Base-by-base conservation (phyloP, 1,140 invertebrate genomes). In the Neodiprion fabricii region DNA sequence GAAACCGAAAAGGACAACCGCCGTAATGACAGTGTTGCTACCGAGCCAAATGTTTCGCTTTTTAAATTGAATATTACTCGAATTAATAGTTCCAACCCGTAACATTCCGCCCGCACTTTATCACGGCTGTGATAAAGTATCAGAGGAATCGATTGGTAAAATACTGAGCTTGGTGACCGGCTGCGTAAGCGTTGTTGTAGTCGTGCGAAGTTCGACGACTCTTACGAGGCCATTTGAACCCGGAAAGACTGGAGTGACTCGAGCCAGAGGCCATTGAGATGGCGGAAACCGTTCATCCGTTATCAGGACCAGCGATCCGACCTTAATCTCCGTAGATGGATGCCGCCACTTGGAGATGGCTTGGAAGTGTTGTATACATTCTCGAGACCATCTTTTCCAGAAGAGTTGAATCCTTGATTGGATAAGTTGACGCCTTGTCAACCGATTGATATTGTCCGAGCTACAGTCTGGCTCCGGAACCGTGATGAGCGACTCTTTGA, bases 271-370 rank as follows among this genome's bases (percentile, higher is more conserved):
- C 75, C 75, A 79, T 40, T 75, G 68, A 1, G 40, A 53, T 1
- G 78, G 77, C 0, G 79, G 78, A 40, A 74, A 21, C 1, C 74
- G 70, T 61, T 79, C 76, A 17, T 82, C 79, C 1, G 72, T 78
- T 11, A 82, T 4, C 0, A 82, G 47, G 1, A 80, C 78, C 0
- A 82, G 21, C 4, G 75, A 67, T 7, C 76, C 75, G 0, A 77
- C 49, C 9, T 53, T 47, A 21, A 79, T 14, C 14, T 74, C 72
- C 9, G 73, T 70, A 7, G 70, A 49, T 23, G n/a, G 50, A 2
- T 67, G 48, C 14, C 21, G n/a, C 79, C 80, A 82, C 71, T 77
- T 75, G 7, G 74, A 75, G 14, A 65, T 73, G 0, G 74, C 23
- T 14, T 72, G 74, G 1, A 65, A 12, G 9, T 61, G 67, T 23